phyloP scores from a whole-genome alignment of 2,797 vertebrate genomes.

The Yasuhikotakia modesta region DNA sequence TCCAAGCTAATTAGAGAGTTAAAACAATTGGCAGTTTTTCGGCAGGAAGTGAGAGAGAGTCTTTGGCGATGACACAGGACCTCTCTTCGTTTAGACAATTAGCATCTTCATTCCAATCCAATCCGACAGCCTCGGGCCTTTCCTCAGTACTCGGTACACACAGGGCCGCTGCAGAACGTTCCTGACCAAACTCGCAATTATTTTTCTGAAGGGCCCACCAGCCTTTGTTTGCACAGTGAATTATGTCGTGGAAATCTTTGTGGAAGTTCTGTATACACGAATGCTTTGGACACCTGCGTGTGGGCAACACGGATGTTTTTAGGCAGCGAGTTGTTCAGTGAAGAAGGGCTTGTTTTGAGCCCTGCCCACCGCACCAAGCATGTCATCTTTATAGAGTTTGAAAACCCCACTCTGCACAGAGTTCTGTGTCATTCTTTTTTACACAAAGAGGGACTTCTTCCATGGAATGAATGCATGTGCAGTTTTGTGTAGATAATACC shows the following conservation, averaged over 20 bases:
- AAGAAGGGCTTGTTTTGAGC: constrained; percentile 30
- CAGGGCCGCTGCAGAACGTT: constrained; percentile 55
- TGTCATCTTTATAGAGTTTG: constrained; percentile 24
- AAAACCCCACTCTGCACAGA: constrained; percentile 18
- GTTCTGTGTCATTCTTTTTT: constrained; percentile 8
- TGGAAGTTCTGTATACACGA: background rate
- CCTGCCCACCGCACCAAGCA: constrained; percentile 35
- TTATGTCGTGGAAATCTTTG: constrained; percentile 50
- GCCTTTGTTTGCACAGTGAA: constrained; percentile 40
- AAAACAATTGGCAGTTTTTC: constrained; percentile 54
- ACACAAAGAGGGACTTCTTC: background rate
- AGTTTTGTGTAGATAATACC: constrained; percentile 14
- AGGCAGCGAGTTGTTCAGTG: constrained; percentile 40
- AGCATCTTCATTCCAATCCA: constrained; percentile 64
- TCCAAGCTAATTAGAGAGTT: constrained; percentile 55
- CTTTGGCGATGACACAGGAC: constrained; percentile 54
- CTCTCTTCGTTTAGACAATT: constrained; percentile 68
- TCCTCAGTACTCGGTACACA: constrained; percentile 55
- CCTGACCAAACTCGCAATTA: constrained; percentile 66
- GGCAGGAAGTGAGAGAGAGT: constrained; percentile 28
- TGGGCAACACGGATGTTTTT: constrained; percentile 38
- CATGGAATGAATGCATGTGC: constrained; percentile 26
- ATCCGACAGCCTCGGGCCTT: constrained; percentile 60
- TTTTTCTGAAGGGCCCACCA: constrained; percentile 57
- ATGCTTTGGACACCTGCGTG: constrained; percentile 31